A percentile compares a stretch with the other conserved stretches of the same genome.
These are phyloP conservation scores for Asobara japonica DNA, from an alignment of 1,140 invertebrate species.

Conservation along the genomic window DNA sequence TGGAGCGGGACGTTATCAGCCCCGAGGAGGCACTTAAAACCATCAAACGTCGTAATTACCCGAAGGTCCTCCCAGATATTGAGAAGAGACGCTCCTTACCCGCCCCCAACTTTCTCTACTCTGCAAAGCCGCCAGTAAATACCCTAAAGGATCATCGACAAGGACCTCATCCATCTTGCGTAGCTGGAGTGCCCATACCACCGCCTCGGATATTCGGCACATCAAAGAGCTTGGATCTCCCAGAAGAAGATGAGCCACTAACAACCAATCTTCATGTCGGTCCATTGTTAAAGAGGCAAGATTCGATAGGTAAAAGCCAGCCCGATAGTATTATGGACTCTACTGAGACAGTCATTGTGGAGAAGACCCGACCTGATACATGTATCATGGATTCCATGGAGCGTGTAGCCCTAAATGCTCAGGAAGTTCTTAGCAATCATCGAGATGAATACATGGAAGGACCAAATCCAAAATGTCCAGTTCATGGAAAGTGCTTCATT, in stretches of 20 bases:
- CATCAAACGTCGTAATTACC: constrained; percentile 81
- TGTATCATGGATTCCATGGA: constrained; percentile 51
- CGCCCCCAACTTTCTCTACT: constrained; percentile 47
- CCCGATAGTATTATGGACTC: constrained; percentile 52
- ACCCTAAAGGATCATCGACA: constrained; percentile 46
- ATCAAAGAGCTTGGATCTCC: constrained; percentile 49
- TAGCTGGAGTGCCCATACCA: constrained; percentile 47
- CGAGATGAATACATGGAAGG: constrained; percentile 25
- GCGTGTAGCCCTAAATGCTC: constrained; percentile 34
- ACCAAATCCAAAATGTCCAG: constrained; percentile 46
- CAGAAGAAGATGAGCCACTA: constrained; percentile 51
- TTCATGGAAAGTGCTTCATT: constrained; percentile 40
- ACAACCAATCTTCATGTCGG: constrained; percentile 60
- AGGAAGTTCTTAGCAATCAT: constrained; percentile 37
- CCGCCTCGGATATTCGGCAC: constrained; percentile 55
- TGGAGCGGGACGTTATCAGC: constrained; percentile 61
- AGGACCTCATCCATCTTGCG: constrained; percentile 31
- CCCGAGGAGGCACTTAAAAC: constrained; percentile 77
- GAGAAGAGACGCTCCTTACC: constrained; percentile 61
- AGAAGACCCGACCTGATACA: constrained; percentile 46
- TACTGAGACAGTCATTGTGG: constrained; percentile 38
- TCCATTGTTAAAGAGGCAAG: constrained; percentile 50
- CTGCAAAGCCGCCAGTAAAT: constrained; percentile 44
- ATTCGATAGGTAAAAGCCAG: constrained; percentile 42
- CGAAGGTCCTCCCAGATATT: constrained; percentile 81